Percentiles rank a stretch among this genome's conserved stretches.
phyloP scores from a whole-genome alignment of 1,140 invertebrate genomes.

The Camponotus vicinus region DNA sequence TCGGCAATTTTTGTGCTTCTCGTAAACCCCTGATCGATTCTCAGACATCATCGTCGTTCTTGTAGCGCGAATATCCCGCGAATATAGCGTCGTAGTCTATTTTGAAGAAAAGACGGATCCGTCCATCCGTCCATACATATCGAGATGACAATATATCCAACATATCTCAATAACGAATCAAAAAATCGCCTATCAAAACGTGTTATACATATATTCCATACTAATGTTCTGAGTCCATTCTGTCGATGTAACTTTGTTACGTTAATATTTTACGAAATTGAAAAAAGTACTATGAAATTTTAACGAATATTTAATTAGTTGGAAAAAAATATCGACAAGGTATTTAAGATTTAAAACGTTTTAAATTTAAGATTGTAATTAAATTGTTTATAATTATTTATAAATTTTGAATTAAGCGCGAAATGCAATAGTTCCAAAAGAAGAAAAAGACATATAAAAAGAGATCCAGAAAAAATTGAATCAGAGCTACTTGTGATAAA shows the following conservation, averaged over 20 bases:
- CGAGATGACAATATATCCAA: neutral
- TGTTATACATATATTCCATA: neutral
- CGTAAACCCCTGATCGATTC: conserved; percentile 34
- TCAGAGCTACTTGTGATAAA: neutral
- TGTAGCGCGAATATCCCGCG: conserved; percentile 3
- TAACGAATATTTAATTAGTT: conserved; percentile 14
- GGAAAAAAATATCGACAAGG: neutral
- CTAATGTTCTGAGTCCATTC: neutral
- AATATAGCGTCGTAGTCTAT: conserved; percentile 1
- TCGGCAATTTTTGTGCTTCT: conserved; percentile 42
- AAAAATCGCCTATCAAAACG: conserved; percentile 21
- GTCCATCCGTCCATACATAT: neutral
- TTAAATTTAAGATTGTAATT: conserved; percentile 20
- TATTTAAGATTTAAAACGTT: conserved; percentile 33
- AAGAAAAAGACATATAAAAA: neutral
- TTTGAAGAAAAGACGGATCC: neutral
- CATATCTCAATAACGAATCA: conserved; percentile 31
- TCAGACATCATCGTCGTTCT: neutral
- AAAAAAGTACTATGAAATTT: neutral
- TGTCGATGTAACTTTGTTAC: neutral
- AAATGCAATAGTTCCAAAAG: neutral
- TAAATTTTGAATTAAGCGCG: conserved; percentile 7
- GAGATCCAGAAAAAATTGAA: neutral
- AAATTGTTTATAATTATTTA: neutral
- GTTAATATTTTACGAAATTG: neutral